Base-by-base conservation (phyloP, 2,797 vertebrate genomes). In the Sternarchorhynchus goeldii region DNA sequence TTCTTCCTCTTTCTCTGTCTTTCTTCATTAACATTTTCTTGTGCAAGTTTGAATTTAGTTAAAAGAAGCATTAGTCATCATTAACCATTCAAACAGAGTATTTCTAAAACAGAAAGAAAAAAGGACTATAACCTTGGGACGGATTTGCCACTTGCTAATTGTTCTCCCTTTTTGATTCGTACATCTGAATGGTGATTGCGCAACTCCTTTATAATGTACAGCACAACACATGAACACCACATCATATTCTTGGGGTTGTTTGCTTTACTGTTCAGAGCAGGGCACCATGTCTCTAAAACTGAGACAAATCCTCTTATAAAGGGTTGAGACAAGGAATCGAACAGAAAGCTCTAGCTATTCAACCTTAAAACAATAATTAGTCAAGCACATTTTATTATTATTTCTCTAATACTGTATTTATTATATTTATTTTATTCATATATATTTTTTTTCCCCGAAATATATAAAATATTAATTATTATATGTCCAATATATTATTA, bases 21-120 rank as follows among this genome's bases (percentile, higher is more conserved):
- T 57, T 45, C 67, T 69, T 76, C 56, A 79, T 73, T 79, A 56
- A 76, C 62, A 83, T 81, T 55, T 75, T 32, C 41, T 55, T 20
- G 12, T 76, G 41, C 29, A 7, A 3, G 10, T 68, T 82, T 56
- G 78, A 75, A 66, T 18, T 34, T 39, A 21, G 50, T 32, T n/a
- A 62, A n/a, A 6, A 68, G 25, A 25, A 60, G 3, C 21, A 21
- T 72, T 72, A 57, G 71, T 64, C 68, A 64, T 78, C 55, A 78
- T 64, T 72, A 78, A 6, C 17, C 59, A 10, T 72, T 72, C 34
- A 72, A 64, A 71, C 1, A 5, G 32, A 64, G 62, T 56, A 64
- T 65, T 72, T 65, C 50, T 20, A 12, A 78, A 77, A 55, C 75
- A 71, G 6, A 57, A 78, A 55, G n/a, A 45, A 56, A 63, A 73